Evolutionary conservation across 2,888 invertebrate genomes (phyloP).

Genomic region (Zygothrica quintamaculata): DNA sequence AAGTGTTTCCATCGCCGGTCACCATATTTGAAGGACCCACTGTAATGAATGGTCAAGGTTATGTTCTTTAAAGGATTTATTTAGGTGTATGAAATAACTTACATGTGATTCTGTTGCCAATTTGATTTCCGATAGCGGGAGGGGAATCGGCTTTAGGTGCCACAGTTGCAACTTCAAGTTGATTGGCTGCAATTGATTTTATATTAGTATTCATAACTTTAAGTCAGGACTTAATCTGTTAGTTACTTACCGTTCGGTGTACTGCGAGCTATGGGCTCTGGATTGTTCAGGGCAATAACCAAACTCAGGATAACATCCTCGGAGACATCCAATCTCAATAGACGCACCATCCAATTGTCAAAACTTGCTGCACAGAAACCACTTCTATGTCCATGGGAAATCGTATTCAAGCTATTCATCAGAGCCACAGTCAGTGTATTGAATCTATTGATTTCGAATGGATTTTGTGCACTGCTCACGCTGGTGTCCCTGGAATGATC

Average conservation of each 20-base stretch:
- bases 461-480: conserved; percentile 32
- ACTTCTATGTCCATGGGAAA: conserved; percentile 56
- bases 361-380: conserved; percentile 59
- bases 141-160: too few species aligned
- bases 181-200: conserved; percentile 24
- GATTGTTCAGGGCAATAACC: conserved; percentile 57
- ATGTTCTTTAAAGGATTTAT: neutral
- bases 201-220: neutral
- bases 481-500: conserved; percentile 51
- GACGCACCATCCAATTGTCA: conserved; percentile 62
- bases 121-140: conserved; percentile 20
- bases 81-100: neutral
- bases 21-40: conserved; percentile 16
- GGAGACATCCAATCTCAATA: conserved; percentile 61
- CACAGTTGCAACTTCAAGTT: too few species aligned
- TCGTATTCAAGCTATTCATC: conserved; percentile 53
- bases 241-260: conserved; percentile 32
- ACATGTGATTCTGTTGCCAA: conserved; percentile 28
- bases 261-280: conserved; percentile 7
- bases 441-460: conserved; percentile 51
- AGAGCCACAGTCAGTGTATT: conserved; percentile 59
- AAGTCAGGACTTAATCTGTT: rapidly evolving
- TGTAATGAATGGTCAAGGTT: too few species aligned
- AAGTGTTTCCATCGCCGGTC: conserved; percentile 7
- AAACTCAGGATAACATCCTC: conserved; percentile 58